Evolutionary conservation across 2,797 vertebrate species (phyloP), one percentile per base, ranked within the genome.

Genomic region (Lerista edwardsae): DNA sequence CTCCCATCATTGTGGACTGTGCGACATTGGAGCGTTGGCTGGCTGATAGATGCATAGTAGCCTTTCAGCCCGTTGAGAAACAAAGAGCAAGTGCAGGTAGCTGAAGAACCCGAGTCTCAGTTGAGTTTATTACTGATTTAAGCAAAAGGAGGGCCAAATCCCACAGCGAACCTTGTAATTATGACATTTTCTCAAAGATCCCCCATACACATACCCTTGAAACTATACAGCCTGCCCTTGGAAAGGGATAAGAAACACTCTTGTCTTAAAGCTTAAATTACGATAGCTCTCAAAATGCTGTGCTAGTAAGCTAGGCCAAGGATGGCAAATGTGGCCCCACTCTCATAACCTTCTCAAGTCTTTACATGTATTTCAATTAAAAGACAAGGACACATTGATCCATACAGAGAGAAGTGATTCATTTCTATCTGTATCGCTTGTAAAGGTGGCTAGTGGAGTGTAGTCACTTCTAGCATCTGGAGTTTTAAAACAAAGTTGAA

Each of bases 401-500:
- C 15, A 81, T 47, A n/a, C 69, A 47, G 57, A 59, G 74, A 62
- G 39, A 29, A 2, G 59, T 73, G 29, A 6, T 61, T 81, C 76
- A 23, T 11, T 75, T 68, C 39, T 76, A n/a, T 6, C 65, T 61
- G 17, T 4, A 47, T 47, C 62, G 25, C 64, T 71, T 19, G 19
- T 71, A 81, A 76, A 25, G 64, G 61, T 76, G 73, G 57, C 55
- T 78, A 39, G 10, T 76, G 31, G 41, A 76, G 51, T 62, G 12
- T 39, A 69, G 6, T 62, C 57, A 36, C 41, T 69, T 76, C 65
- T 59, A 76, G 39, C 25, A 31, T 29, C 83, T 74, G 81, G 62
- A 81, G 12, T 76, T 86, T 68, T 61, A 76, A 85, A 86, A 76
- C n/a, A 80, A 44, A 69, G 31, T 69, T 69, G 64, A 86, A 75